A percentile compares a stretch with the other conserved stretches of the same genome.
Conservation (phyloP, 2,113 vertebrate genomes). For the Spilogale gracilis region DNA sequence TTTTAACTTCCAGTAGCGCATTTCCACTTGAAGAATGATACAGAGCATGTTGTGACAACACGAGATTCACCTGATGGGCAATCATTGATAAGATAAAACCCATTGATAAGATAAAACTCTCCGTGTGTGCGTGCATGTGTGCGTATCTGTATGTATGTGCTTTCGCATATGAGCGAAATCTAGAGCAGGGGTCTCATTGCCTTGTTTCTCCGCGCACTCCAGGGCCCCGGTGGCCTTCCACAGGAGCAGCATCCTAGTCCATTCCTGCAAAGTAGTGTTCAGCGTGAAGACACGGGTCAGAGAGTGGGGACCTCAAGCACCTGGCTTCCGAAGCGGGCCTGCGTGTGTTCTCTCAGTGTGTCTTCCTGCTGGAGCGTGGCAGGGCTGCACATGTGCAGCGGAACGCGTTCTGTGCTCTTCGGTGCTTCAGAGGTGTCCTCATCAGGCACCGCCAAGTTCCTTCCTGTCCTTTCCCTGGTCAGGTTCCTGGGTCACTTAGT, state of each 20-base stretch:
- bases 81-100: background rate
- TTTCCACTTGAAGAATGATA: background rate
- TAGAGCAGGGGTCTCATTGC: fast-evolving
- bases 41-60: background rate
- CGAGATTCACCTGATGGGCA: background rate
- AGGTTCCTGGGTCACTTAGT: slow-evolving; percentile 40
- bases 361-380: too few species aligned
- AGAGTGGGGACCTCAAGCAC: background rate
- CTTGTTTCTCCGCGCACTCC: background rate
- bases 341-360: background rate
- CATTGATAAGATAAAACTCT: too few species aligned
- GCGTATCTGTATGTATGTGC: background rate
- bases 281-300: background rate
- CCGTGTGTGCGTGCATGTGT: fast-evolving
- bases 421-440: background rate
- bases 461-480: background rate
- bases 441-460: background rate
- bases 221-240: background rate
- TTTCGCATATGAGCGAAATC: background rate
- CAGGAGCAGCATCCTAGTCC: background rate
- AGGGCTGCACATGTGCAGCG: fast-evolving
- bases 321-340: background rate
- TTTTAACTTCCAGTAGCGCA: background rate
- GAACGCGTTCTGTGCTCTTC: background rate
- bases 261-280: background rate